Evolutionary conservation across 2,888 invertebrate species (phyloP).

Genomic region (Chrysolina americana): DNA sequence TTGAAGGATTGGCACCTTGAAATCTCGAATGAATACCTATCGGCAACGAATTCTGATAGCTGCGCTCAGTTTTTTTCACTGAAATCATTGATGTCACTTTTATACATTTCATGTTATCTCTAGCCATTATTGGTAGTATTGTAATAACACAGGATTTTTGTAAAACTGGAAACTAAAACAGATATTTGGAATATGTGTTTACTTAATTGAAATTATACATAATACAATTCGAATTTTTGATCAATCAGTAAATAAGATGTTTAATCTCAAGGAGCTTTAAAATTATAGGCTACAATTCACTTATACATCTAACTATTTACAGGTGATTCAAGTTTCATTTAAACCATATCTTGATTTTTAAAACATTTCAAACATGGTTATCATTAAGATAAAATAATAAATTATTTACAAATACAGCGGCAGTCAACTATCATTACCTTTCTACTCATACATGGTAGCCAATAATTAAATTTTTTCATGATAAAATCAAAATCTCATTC

Average conservation of each 20-base stretch:
- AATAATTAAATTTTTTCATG: background rate
- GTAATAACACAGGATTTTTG: too few species aligned
- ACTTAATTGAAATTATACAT: background rate
- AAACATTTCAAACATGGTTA: background rate
- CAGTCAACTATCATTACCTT: too few species aligned
- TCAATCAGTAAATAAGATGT: constrained; percentile 1
- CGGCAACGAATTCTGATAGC: too few species aligned
- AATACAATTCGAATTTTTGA: background rate
- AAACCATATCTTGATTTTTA: background rate
- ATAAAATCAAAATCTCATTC: background rate
- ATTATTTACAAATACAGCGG: background rate
- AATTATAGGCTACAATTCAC: constrained; percentile 8
- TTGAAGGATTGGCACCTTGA: too few species aligned
- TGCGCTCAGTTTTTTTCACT: too few species aligned
- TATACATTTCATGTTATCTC: too few species aligned
- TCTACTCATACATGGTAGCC: background rate
- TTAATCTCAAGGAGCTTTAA: background rate
- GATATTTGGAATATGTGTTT: background rate
- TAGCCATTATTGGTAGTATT: too few species aligned
- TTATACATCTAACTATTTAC: constrained; percentile 15
- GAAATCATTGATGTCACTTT: too few species aligned
- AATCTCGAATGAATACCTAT: too few species aligned
- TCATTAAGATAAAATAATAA: background rate
- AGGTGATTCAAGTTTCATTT: background rate
- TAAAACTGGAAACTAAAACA: background rate